Evolutionary conservation across 2,888 invertebrate genomes (phyloP).

Genomic region (Mimumesa dahlbomi): DNA sequence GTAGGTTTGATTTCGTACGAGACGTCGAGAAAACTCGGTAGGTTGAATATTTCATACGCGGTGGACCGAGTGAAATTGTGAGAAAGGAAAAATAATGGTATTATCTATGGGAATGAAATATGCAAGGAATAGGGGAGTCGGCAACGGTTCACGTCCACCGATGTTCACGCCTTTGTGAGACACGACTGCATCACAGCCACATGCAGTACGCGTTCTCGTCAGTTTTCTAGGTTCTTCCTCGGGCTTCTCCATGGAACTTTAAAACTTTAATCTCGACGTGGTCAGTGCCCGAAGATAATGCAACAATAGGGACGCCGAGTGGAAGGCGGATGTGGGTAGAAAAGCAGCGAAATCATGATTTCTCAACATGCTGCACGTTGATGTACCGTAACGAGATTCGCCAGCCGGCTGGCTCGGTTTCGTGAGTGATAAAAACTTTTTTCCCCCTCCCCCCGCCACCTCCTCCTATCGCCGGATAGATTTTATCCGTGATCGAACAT

Average conservation of each 20-base stretch:
- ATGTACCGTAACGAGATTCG: slow-evolving; percentile 59
- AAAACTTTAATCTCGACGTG: slow-evolving; percentile 73
- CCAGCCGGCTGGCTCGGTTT: slow-evolving; percentile 15
- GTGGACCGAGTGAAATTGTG: too few relatives aligned
- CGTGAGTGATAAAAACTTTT: slow-evolving; percentile 45
- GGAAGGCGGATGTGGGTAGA: slow-evolving; percentile 41
- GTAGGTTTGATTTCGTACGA: too few relatives aligned
- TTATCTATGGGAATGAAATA: too few relatives aligned
- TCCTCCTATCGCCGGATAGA: neutral
- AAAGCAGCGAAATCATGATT: slow-evolving; percentile 57
- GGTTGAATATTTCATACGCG: too few relatives aligned
- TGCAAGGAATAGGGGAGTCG: neutral
- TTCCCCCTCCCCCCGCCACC: neutral
- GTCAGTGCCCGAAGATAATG: slow-evolving; percentile 71
- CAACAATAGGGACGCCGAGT: slow-evolving; percentile 66
- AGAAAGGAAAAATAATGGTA: too few relatives aligned
- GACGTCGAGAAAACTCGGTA: too few relatives aligned
- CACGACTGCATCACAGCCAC: slow-evolving; percentile 14
- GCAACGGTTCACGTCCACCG: slow-evolving; percentile 13
- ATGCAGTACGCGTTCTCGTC: slow-evolving; percentile 51
- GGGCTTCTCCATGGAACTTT: slow-evolving; percentile 63
- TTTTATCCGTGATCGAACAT: slow-evolving; percentile 4
- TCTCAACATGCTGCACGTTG: slow-evolving; percentile 45
- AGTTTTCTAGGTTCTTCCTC: slow-evolving; percentile 44
- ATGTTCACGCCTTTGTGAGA: slow-evolving; percentile 46